These are phyloP conservation scores for Orthosia cruda DNA, from an alignment of 2,888 invertebrate species.

Conservation along the genomic window DNA sequence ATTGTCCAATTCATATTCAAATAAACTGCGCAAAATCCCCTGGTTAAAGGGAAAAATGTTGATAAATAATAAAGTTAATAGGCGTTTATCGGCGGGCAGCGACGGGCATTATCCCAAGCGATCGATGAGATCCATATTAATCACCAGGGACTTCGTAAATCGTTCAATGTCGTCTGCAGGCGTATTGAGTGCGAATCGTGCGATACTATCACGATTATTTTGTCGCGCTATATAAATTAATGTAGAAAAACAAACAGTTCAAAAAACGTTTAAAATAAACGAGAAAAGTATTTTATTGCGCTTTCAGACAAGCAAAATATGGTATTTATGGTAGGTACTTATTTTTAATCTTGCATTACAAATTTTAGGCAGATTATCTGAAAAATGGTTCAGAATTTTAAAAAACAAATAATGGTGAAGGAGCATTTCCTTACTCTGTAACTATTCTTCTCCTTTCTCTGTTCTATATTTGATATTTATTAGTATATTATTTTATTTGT, in stretches of 20 bases:
- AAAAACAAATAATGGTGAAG: too few species aligned
- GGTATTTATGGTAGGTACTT: not conserved
- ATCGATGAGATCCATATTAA: slow-evolving; percentile 73
- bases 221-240: slow-evolving; percentile 68
- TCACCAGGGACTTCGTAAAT: slow-evolving; percentile 75
- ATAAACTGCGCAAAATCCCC: slow-evolving; percentile 47
- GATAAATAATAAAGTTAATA: slow-evolving; percentile 67
- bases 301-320: not conserved
- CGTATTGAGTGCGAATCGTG: slow-evolving; percentile 75
- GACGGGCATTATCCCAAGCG: slow-evolving; percentile 68
- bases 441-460: too few species aligned
- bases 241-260: slow-evolving; percentile 53
- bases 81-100: slow-evolving; percentile 61
- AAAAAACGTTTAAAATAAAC: slow-evolving; percentile 51
- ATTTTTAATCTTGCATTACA: not conserved
- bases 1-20: slow-evolving; percentile 60
- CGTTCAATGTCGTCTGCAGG: slow-evolving; percentile 78
- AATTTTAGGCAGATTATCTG: too few species aligned
- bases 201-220: slow-evolving; percentile 72
- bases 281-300: slow-evolving; percentile 40
- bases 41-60: slow-evolving; percentile 58
- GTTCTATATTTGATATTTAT: too few species aligned
- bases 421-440: too few species aligned
- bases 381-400: too few species aligned
- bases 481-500: too few species aligned